Evolutionary conservation across 2,113 vertebrate species (phyloP).

Genomic region (Procavia capensis): DNA sequence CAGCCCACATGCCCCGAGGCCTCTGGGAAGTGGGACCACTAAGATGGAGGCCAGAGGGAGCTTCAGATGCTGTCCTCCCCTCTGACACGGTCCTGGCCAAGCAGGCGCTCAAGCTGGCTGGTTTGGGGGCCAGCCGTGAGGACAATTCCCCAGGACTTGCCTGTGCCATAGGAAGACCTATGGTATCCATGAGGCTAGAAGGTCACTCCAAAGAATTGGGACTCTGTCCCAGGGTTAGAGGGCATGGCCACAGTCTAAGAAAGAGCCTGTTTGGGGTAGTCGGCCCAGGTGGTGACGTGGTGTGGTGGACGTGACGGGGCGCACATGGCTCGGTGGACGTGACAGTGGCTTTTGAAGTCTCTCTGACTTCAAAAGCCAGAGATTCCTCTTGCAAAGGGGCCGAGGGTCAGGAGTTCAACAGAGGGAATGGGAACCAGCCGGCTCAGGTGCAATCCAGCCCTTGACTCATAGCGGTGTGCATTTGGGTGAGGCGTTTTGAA

Average conservation of each 20-base stretch:
- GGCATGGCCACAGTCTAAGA: background rate
- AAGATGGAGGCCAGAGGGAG: background rate
- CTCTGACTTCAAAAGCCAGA: background rate
- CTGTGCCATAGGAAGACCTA: background rate
- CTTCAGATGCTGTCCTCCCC: background rate
- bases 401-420: background rate
- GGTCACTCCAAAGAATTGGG: background rate
- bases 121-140: background rate
- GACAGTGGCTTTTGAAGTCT: too few species aligned
- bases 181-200: background rate
- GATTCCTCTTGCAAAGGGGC: background rate
- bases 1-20: background rate
- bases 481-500: background rate
- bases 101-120: background rate
- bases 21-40: background rate
- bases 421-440: background rate
- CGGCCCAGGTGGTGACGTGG: background rate
- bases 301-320: too few species aligned
- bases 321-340: too few species aligned
- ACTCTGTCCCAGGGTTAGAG: background rate
- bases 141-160: background rate
- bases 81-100: background rate
- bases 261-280: background rate
- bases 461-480: background rate
- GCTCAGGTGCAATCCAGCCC: background rate